Conservation (phyloP, 2,113 vertebrate species). For the Petrocephalus microphthalmus region DNA sequence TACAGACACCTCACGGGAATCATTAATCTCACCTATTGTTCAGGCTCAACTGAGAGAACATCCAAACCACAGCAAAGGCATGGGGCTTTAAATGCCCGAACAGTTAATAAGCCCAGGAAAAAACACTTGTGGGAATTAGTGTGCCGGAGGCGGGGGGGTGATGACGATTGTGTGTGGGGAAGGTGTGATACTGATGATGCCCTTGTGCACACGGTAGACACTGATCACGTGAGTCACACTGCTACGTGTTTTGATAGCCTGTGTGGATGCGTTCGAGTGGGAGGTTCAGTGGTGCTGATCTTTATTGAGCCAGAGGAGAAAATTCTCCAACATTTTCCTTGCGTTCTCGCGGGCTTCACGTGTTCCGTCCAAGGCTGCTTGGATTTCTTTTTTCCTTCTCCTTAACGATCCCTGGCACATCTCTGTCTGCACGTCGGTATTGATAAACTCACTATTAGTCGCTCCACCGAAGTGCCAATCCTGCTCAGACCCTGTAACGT, state of each 20-base stretch:
- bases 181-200: neutral
- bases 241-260: constrained; percentile 43
- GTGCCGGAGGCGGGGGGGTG: neutral
- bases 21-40: neutral
- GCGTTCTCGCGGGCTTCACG: constrained; percentile 14
- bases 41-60: neutral
- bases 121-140: neutral
- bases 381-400: constrained; percentile 1
- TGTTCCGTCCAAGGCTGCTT: constrained; percentile 12
- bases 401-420: constrained; percentile 24
- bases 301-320: constrained; percentile 47
- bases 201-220: constrained; percentile 9
- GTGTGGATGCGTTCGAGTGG: constrained; percentile 47
- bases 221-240: constrained; percentile 49
- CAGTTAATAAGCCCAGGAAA: neutral
- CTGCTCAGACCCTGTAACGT: neutral
- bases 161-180: neutral
- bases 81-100: neutral
- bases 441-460: constrained; percentile 21
- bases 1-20: neutral
- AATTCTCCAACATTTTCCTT: constrained; percentile 21
- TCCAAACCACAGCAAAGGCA: neutral
- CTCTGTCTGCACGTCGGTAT: constrained; percentile 25
- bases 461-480: constrained; percentile 22
- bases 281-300: constrained; percentile 54